Evolutionary conservation across 2,113 vertebrate genomes (phyloP).

Genomic region (Merops nubicus): DNA sequence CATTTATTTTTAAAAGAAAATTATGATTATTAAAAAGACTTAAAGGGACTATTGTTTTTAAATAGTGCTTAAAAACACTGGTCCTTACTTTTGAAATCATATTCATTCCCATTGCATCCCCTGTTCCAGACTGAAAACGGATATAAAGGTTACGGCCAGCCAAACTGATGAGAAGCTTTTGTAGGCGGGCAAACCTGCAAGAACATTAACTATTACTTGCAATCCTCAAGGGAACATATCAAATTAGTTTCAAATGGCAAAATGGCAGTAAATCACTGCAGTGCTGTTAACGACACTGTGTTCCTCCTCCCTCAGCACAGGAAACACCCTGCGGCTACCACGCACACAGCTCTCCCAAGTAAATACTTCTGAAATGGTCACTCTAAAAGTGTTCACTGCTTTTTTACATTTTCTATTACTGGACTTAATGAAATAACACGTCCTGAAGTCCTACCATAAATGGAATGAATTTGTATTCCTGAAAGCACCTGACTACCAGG

Average conservation of each 20-base stretch:
- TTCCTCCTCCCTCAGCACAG: neutral
- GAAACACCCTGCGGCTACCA: neutral
- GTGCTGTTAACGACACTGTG: neutral
- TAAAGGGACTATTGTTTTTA: no score
- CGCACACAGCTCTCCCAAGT: neutral
- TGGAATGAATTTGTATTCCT: neutral
- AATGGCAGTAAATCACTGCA: neutral
- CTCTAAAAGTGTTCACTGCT: neutral
- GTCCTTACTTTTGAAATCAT: constrained; percentile 94
- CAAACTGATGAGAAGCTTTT: constrained; percentile 86
- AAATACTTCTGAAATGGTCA: neutral
- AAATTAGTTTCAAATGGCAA: neutral
- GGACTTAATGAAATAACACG: neutral
- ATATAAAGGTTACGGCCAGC: constrained; percentile 94
- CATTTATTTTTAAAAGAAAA: neutral
- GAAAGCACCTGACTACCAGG: neutral
- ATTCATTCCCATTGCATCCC: constrained; percentile 99
- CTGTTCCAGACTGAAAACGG: constrained; percentile 92
- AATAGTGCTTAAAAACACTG: neutral
- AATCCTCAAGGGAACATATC: neutral
- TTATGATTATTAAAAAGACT: neutral
- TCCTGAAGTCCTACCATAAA: neutral
- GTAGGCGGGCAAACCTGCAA: constrained; percentile 90
- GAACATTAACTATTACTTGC: neutral
- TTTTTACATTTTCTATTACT: neutral